A percentile compares a stretch with the other conserved stretches of the same genome.
phyloP scores from a whole-genome alignment of 2,113 vertebrate species.

The Nesospiza acunhae region DNA sequence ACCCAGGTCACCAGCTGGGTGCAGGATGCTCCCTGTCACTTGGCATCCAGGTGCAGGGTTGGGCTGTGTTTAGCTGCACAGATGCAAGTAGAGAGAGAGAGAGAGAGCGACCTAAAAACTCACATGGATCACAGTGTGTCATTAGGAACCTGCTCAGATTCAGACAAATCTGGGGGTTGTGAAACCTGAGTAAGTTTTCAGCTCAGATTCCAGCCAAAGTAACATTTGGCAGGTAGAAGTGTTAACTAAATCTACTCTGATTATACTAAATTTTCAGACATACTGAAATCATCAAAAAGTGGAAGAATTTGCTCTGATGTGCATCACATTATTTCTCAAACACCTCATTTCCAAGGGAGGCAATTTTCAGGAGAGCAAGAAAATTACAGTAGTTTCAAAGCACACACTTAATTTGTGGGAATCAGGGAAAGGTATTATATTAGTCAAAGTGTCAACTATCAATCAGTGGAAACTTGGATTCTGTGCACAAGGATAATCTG shows the following conservation, averaged over 20 bases:
- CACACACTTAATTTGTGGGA: neutral
- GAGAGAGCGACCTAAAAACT: neutral
- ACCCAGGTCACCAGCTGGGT: neutral
- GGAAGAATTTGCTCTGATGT: neutral
- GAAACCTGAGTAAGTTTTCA: neutral
- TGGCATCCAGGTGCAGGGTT: neutral
- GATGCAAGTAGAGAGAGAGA: neutral
- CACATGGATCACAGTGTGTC: rapidly evolving
- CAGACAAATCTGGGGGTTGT: neutral
- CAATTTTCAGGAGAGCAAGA: neutral
- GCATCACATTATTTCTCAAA: neutral
- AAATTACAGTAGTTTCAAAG: neutral
- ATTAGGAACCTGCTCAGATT: neutral
- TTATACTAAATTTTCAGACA: neutral
- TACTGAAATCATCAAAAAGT: neutral
- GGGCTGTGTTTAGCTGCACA: neutral
- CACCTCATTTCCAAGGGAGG: neutral
- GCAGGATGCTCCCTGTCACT: neutral
- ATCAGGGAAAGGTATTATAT: neutral
- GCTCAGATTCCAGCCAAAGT: neutral
- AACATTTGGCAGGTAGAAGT: neutral
- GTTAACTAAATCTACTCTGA: neutral
- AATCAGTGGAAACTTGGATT: neutral
- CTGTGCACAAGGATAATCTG: neutral
- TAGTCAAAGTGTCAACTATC: neutral